Conservation (phyloP, 2,113 vertebrate species). For the Corythaixoides concolor region DNA sequence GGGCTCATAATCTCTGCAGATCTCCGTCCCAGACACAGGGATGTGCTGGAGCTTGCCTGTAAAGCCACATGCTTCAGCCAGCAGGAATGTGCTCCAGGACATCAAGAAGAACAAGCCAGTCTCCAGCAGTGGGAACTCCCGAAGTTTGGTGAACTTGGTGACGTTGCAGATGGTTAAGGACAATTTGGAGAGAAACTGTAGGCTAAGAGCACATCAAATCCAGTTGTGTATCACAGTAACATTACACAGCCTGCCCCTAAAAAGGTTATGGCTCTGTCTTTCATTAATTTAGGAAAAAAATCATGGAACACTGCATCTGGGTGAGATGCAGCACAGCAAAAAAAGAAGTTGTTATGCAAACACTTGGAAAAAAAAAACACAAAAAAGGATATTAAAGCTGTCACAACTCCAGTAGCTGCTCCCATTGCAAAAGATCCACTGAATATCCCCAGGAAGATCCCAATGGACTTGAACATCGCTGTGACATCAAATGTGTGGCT, state of each 20-base stretch:
- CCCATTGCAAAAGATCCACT: slow-evolving; percentile 97
- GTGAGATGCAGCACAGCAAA: neutral
- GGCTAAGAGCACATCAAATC: neutral
- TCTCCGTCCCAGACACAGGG: neutral
- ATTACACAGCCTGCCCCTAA: neutral
- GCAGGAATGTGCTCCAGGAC: slow-evolving; percentile 98
- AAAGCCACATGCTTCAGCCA: slow-evolving; percentile 96
- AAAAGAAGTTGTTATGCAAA: neutral
- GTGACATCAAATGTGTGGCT: slow-evolving; percentile 94
- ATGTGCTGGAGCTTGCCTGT: slow-evolving; percentile 81
- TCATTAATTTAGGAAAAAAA: neutral
- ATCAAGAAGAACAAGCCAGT: slow-evolving; percentile 96
- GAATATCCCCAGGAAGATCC: slow-evolving; percentile 96
- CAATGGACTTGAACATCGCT: slow-evolving; percentile 94
- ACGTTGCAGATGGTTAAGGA: slow-evolving; percentile 83
- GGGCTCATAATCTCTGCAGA: neutral
- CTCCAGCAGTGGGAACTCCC: slow-evolving; percentile 94
- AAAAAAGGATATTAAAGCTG: slow-evolving; percentile 95
- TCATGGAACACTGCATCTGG: neutral
- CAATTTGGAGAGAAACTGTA: neutral
- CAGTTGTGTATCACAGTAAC: neutral
- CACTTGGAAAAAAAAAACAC: neutral
- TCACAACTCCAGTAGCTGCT: slow-evolving; percentile 92
- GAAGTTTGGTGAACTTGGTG: slow-evolving; percentile 97
- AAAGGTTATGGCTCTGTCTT: neutral